Evolutionary conservation across 2,113 vertebrate species (phyloP).

Genomic region (Cochlearius cochlearius): DNA sequence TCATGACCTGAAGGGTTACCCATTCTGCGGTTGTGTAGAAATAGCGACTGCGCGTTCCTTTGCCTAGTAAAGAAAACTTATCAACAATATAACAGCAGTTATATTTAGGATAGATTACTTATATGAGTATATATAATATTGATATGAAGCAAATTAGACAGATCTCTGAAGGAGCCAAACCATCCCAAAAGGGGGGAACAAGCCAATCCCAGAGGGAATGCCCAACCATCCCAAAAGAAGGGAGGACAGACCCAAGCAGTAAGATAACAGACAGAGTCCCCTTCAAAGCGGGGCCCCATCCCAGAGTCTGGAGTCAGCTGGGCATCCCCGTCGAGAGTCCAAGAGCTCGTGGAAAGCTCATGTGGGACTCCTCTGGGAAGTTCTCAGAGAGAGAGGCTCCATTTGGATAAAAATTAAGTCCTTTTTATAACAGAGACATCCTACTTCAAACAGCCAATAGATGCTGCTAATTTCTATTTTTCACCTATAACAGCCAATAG

Average conservation of each 20-base stretch:
- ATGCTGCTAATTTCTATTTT: background rate
- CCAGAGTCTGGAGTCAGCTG: background rate
- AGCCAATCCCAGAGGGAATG: background rate
- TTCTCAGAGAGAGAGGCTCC: background rate
- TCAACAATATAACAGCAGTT: background rate
- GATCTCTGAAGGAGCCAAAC: background rate
- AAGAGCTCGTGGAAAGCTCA: background rate
- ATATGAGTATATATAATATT: background rate
- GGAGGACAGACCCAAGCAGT: background rate
- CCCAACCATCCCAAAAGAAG: background rate
- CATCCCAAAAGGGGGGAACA: background rate
- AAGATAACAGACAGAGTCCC: background rate
- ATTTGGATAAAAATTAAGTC: background rate
- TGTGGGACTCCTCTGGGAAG: background rate
- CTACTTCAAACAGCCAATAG: background rate
- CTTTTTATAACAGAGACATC: background rate
- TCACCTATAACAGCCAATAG: background rate
- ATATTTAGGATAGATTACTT: background rate
- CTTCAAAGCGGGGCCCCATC: background rate
- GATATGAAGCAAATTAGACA: background rate
- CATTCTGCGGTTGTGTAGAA: background rate
- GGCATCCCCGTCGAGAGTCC: background rate
- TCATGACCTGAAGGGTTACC: background rate
- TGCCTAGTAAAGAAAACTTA: background rate
- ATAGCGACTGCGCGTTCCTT: background rate